Evolutionary conservation across 1,140 invertebrate species (phyloP).

Genomic region (Physella acuta): DNA sequence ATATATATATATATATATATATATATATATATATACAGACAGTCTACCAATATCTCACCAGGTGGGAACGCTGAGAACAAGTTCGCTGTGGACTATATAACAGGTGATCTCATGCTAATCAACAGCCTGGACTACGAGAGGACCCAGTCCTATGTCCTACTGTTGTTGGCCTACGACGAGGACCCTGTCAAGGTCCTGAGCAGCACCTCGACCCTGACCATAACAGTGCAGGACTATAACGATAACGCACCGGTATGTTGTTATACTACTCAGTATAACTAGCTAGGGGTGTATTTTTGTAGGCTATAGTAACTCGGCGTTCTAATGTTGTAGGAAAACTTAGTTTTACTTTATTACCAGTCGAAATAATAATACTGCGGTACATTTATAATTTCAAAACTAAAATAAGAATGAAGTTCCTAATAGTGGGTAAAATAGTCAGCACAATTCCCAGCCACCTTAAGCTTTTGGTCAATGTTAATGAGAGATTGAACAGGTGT

Average conservation of each 20-base stretch:
- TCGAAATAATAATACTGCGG: no score
- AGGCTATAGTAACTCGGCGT: no score
- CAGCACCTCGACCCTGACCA: not conserved
- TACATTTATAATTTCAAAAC: no score
- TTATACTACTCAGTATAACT: no score
- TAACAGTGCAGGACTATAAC: not conserved
- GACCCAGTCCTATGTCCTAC: not conserved
- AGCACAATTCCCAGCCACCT: no score
- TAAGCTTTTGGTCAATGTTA: no score
- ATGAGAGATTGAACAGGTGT: no score
- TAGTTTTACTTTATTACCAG: no score
- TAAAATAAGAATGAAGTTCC: no score
- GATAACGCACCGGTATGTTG: not conserved
- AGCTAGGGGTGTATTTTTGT: no score
- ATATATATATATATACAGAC: not conserved
- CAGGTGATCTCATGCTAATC: not conserved
- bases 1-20: not conserved
- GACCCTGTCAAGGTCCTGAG: not conserved
- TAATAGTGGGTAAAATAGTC: no score
- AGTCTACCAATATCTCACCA: not conserved
- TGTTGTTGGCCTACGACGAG: not conserved
- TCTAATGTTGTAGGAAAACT: no score
- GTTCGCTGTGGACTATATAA: slow-evolving; percentile 7
- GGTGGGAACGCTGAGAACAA: not conserved
- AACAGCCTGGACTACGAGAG: not conserved